Evolutionary conservation across 2,113 vertebrate species (phyloP).

Genomic region (Lepus timidus): DNA sequence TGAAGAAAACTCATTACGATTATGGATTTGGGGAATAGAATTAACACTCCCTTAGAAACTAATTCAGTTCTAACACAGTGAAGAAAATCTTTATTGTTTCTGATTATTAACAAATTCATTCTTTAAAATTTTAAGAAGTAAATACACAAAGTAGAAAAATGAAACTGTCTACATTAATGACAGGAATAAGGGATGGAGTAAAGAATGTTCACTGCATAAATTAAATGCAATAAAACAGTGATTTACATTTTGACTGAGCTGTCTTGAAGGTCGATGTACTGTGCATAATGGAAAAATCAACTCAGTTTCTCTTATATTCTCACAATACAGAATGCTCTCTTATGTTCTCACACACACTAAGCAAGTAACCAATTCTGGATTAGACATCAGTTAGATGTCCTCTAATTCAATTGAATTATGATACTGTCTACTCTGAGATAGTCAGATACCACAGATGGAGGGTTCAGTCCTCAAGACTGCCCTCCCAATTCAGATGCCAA

Average conservation of each 20-base stretch:
- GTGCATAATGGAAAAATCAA: background rate
- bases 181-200: background rate
- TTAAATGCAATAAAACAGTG: background rate
- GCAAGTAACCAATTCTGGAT: background rate
- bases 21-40: background rate
- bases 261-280: background rate
- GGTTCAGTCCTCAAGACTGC: background rate
- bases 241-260: conserved; percentile 48
- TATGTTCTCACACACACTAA: background rate
- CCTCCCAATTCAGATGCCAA: background rate
- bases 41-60: background rate
- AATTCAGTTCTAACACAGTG: conserved; percentile 38
- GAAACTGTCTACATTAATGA: background rate
- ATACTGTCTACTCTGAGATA: background rate
- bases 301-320: background rate
- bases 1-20: conserved; percentile 29
- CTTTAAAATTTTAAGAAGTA: conserved; percentile 41
- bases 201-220: background rate
- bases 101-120: background rate
- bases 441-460: background rate
- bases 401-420: background rate
- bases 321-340: background rate
- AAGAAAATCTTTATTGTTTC: background rate
- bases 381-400: background rate
- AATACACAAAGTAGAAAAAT: conserved; percentile 22